Percentiles rank a stretch among this genome's conserved stretches.
phyloP scores from a whole-genome alignment of 2,113 vertebrate species.

The Oxyura jamaicensis region DNA sequence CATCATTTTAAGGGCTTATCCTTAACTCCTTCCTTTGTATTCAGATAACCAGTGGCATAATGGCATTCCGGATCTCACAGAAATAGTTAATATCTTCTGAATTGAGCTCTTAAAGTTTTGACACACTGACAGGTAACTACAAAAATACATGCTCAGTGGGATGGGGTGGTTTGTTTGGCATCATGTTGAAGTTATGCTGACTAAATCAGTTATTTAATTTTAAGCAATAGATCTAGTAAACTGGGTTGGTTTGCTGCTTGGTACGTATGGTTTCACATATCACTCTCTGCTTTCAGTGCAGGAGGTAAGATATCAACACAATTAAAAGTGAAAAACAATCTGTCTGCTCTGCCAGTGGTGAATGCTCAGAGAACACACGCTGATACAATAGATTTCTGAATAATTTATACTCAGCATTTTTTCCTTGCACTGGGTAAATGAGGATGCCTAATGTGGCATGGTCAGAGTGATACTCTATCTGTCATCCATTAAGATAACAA shows the following conservation, averaged over 20 bases:
- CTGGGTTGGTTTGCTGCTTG: conserved; percentile 65
- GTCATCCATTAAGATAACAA: conserved; percentile 92
- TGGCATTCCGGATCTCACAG: conserved; percentile 16
- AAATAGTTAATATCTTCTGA: conserved; percentile 40
- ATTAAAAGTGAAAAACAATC: conserved; percentile 95
- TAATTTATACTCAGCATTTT: conserved; percentile 88
- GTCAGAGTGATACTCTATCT: conserved; percentile 79
- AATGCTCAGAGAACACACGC: conserved; percentile 85
- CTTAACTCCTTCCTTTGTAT: conserved; percentile 47
- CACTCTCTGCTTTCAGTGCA: conserved; percentile 83
- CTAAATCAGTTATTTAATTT: conserved; percentile 75
- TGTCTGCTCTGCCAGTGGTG: conserved; percentile 74
- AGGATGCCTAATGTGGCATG: conserved; percentile 82
- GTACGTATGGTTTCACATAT: conserved; percentile 79
- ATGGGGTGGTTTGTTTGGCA: background rate
- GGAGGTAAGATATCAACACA: conserved; percentile 89
- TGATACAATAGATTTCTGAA: conserved; percentile 81
- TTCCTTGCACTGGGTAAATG: conserved; percentile 92
- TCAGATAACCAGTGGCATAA: background rate
- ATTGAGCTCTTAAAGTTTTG: conserved; percentile 31
- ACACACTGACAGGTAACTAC: conserved; percentile 14
- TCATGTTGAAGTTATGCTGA: conserved; percentile 37
- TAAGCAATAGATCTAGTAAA: conserved; percentile 78
- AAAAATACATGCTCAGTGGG: conserved; percentile 32
- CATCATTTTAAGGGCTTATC: background rate